phyloP scores from a whole-genome alignment of 1,140 invertebrate species.

The Samia ricini region DNA sequence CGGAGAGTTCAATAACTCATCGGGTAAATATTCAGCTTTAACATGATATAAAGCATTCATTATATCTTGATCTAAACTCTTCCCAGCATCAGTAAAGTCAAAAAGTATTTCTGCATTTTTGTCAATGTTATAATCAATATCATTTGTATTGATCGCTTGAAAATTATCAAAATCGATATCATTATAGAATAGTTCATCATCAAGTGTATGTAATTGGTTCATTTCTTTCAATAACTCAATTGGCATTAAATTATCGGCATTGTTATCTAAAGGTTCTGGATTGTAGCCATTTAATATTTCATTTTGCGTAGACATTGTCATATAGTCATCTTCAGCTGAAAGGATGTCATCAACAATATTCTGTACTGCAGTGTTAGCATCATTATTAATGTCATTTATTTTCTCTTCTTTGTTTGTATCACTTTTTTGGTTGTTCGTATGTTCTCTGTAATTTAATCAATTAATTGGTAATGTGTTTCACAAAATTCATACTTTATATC shows the following conservation, averaged over 20 bases:
- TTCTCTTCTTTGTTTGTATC: conserved; percentile 38
- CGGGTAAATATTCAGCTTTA: conserved; percentile 50
- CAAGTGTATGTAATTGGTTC: conserved; percentile 57
- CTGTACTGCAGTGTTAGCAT: conserved; percentile 54
- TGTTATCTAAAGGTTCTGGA: conserved; percentile 25
- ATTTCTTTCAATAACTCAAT: conserved; percentile 66
- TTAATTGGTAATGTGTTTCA: not conserved
- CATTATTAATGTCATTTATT: conserved; percentile 26
- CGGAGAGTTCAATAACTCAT: conserved; percentile 52
- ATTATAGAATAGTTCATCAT: conserved; percentile 65
- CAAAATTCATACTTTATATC: no score
- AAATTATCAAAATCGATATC: conserved; percentile 65
- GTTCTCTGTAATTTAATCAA: conserved; percentile 37
- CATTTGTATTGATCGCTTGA: conserved; percentile 49
- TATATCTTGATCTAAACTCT: conserved; percentile 59
- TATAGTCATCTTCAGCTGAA: conserved; percentile 63
- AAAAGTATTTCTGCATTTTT: conserved; percentile 53
- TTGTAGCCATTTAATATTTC: conserved; percentile 33
- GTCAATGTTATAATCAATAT: conserved; percentile 49
- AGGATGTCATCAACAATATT: conserved; percentile 67
- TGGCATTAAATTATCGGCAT: conserved; percentile 60
- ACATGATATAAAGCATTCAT: conserved; percentile 56
- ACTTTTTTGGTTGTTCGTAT: conserved; percentile 34
- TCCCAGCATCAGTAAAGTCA: conserved; percentile 47
- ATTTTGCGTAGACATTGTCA: conserved; percentile 45